Evolutionary conservation across 2,888 invertebrate species (phyloP), one percentile per base, ranked within the genome.

Genomic region (Eucriotettix oculatus): DNA sequence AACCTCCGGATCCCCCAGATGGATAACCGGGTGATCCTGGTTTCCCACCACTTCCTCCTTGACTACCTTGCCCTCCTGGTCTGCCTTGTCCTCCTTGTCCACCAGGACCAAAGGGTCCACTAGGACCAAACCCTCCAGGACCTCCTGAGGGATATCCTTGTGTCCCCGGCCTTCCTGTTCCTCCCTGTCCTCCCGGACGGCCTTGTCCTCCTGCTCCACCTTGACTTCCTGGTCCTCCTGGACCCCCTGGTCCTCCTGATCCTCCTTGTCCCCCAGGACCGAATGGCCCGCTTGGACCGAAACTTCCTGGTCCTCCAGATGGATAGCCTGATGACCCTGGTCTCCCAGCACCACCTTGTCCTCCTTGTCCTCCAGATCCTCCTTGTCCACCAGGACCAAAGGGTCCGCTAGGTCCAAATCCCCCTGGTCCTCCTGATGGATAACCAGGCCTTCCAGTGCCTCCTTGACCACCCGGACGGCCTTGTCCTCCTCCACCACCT

Each of bases 11-110:
- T 16, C 52, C 10, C 42, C 63, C 64, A 12, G 65, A 62, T 0
- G 68, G 68, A 61, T 66, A 68, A 61, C 65, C 60, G 29, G 60
- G 62, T 54, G 66, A 66, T 56, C 58, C 41, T 44, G 67, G 64
- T 61, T 41, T 57, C 57, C 56, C 52, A 64, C 59, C 61, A 53
- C 63, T 11, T 52, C 63, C 63, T 16, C 61, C 54, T 5, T 62
- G 53, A 16, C 61, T 53, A 42, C 65, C 64, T 55, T 56, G 56
- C 10, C 65, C 64, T 14, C 62, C 61, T 16, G 58, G 43, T 52
- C 42, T 12, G 17, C 60, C 58, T 11, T 55, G 53, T 42, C 42
- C 16, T 43, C 57, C 56, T n/a, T 58, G 54, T 1, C 67, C 67
- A 57, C 68, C 68, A 1, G 69, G 59, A 16, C 44, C 17, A 29